Evolutionary conservation across 2,113 vertebrate species (phyloP).

Genomic region (Conger conger): DNA sequence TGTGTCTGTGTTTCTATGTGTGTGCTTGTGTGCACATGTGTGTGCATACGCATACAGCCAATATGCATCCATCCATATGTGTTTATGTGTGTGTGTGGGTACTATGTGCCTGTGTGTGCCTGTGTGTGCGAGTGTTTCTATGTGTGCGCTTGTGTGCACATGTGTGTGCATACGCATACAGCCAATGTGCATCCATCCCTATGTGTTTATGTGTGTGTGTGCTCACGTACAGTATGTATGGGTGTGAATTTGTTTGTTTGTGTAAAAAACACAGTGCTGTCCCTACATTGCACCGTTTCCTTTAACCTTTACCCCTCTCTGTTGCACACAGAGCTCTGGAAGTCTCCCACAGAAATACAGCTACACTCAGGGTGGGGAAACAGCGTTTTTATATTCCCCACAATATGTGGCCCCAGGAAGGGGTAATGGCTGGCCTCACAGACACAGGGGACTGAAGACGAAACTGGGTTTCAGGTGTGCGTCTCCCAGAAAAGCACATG

Average conservation of each 20-base stretch:
- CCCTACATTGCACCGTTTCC: background rate
- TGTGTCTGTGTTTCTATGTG: background rate
- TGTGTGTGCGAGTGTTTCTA: slow-evolving; percentile 15
- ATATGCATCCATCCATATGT: too few species aligned
- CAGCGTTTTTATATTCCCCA: background rate
- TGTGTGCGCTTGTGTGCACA: background rate
- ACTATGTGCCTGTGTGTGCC: background rate
- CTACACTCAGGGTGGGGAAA: background rate
- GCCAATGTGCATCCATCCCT: too few species aligned
- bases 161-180: background rate
- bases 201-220: background rate
- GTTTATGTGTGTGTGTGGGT: background rate
- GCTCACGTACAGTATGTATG: background rate
- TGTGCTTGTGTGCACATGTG: background rate
- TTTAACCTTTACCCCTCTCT: background rate
- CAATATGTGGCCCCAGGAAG: background rate
- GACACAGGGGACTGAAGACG: background rate
- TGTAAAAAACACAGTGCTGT: background rate
- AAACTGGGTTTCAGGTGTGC: background rate
- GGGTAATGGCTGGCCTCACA: background rate
- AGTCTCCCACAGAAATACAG: background rate
- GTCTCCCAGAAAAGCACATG: background rate
- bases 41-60: too few species aligned
- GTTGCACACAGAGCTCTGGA: background rate
- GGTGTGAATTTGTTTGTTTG: background rate